Percentiles rank a stretch among this genome's conserved stretches.
Evolutionary conservation across 2,113 vertebrate genomes (phyloP).

Genomic region (Petrocephalus microphthalmus): DNA sequence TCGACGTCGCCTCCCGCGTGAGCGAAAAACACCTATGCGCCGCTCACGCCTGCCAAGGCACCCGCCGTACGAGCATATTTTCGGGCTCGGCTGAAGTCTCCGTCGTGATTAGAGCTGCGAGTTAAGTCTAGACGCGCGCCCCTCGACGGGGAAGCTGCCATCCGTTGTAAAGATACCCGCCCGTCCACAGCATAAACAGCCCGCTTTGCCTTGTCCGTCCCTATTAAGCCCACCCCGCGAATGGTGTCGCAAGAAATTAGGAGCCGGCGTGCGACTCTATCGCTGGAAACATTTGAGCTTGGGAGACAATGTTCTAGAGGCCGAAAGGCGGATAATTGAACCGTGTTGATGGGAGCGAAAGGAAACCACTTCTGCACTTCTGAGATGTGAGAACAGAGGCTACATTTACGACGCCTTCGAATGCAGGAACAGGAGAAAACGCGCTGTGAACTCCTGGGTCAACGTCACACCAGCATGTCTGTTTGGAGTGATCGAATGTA

Average conservation of each 20-base stretch:
- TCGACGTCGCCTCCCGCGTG: background rate
- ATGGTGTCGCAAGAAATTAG: background rate
- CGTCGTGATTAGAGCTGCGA: background rate
- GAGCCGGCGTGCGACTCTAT: background rate
- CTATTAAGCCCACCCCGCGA: background rate
- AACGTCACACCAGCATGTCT: background rate
- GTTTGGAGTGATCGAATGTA: background rate
- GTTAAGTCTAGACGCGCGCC: background rate
- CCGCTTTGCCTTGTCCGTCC: background rate
- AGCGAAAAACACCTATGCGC: background rate
- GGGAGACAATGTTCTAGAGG: background rate
- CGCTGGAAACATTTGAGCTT: background rate
- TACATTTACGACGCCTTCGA: background rate
- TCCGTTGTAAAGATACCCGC: background rate
- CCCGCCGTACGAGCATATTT: background rate
- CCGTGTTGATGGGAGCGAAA: background rate
- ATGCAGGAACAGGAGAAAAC: background rate
- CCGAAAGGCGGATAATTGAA: background rate
- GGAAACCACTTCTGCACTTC: background rate
- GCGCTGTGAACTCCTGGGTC: background rate
- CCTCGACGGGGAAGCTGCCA: background rate
- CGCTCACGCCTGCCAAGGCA: background rate
- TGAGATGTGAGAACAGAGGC: background rate
- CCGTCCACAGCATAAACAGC: background rate
- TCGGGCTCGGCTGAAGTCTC: background rate